Conservation (phyloP, 2,797 vertebrate species). For the Microctenopoma lineatum region DNA sequence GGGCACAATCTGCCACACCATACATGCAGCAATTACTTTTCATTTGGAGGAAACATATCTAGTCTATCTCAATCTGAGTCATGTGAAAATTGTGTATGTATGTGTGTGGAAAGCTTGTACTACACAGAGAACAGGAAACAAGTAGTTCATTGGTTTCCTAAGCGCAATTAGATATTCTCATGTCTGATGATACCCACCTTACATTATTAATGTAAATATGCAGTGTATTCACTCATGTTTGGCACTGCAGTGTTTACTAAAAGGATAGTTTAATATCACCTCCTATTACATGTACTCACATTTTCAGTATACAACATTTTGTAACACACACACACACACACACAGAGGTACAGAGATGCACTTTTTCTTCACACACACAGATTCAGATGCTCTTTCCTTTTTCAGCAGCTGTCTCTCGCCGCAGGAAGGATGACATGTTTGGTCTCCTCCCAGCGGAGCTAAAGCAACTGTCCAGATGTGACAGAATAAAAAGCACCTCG, state of each 20-base stretch:
- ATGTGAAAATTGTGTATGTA: constrained; percentile 2
- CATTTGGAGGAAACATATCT: constrained; percentile 2
- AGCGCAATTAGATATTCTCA: constrained; percentile 21
- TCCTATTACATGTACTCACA: neutral
- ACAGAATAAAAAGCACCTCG: constrained; percentile 34
- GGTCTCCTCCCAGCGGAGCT: constrained; percentile 20
- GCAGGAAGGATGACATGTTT: constrained; percentile 51
- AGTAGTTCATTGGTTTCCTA: constrained; percentile 42
- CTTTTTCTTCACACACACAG: constrained; percentile 3
- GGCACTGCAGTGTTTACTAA: neutral
- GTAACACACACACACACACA: no score
- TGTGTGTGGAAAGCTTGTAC: neutral
- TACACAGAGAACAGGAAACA: constrained; percentile 56
- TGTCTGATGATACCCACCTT: constrained; percentile 27
- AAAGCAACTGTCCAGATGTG: constrained; percentile 32
- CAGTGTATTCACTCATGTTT: constrained; percentile 1
- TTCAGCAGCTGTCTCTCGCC: constrained; percentile 34
- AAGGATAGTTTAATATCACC: neutral
- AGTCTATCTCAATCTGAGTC: constrained; percentile 7
- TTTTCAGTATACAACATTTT: no score
- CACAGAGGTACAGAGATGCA: no score
- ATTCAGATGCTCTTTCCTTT: constrained; percentile 11
- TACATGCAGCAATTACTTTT: constrained; percentile 17
- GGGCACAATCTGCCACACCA: constrained; percentile 30
- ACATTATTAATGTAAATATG: neutral